phyloP scores from a whole-genome alignment of 2,888 invertebrate genomes.

The Baronia brevicornis region DNA sequence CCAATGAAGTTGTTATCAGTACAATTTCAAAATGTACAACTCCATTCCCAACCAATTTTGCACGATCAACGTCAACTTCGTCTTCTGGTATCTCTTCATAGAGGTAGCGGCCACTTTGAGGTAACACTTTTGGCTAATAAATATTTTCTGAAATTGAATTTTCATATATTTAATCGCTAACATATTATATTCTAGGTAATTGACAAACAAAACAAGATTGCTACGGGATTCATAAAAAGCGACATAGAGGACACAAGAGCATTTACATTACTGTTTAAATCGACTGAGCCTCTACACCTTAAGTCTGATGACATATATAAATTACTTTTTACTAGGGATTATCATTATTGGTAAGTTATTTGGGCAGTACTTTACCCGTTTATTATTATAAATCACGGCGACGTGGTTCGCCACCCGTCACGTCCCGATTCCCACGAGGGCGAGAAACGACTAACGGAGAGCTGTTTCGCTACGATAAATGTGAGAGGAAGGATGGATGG shows the following conservation, averaged over 20 bases:
- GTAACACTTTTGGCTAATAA: too few species aligned
- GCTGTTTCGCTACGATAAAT: too few species aligned
- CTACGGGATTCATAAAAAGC: slow-evolving; percentile 27
- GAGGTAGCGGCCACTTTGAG: slow-evolving; percentile 75
- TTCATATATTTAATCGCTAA: neutral
- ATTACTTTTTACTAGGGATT: slow-evolving; percentile 30
- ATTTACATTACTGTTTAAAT: slow-evolving; percentile 1
- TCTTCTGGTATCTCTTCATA: slow-evolving; percentile 74
- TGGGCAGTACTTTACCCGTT: neutral
- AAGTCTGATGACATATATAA: slow-evolving; percentile 34
- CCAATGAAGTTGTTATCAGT: slow-evolving; percentile 78
- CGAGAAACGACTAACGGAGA: too few species aligned
- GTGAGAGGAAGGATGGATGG: too few species aligned
- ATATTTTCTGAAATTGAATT: too few species aligned
- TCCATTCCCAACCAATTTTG: slow-evolving; percentile 72
- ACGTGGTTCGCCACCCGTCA: too few species aligned
- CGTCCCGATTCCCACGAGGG: too few species aligned
- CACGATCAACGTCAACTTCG: slow-evolving; percentile 64
- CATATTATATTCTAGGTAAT: slow-evolving; percentile 26
- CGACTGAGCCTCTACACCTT: slow-evolving; percentile 17
- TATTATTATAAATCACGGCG: too few species aligned
- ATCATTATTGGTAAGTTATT: slow-evolving; percentile 33
- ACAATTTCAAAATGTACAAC: slow-evolving; percentile 78
- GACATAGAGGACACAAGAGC: neutral
- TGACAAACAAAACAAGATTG: slow-evolving; percentile 29